phyloP scores from a whole-genome alignment of 2,113 vertebrate genomes.

The Mystacornis crossleyi region DNA sequence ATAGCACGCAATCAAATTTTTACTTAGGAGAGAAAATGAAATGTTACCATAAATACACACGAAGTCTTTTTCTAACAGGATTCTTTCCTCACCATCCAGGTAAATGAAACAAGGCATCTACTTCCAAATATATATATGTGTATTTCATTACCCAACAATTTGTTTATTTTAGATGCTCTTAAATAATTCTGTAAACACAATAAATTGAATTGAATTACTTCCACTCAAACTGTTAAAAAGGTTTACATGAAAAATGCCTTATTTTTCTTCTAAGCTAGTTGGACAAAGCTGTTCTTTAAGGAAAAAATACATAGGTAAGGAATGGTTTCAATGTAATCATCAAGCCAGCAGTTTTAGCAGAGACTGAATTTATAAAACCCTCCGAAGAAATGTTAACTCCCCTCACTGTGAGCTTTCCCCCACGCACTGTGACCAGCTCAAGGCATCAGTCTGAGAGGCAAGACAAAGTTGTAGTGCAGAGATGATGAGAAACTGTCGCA shows the following conservation, averaged over 20 bases:
- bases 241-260: neutral
- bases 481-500: neutral
- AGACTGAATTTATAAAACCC: neutral
- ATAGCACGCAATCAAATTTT: neutral
- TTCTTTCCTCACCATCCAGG: neutral
- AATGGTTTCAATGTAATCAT: neutral
- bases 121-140: neutral
- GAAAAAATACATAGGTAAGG: neutral
- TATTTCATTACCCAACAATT: neutral
- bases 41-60: neutral
- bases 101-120: neutral
- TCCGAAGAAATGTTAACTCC: neutral
- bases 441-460: neutral
- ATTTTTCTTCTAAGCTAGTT: neutral
- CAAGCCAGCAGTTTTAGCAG: neutral
- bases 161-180: neutral
- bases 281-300: neutral
- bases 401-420: neutral
- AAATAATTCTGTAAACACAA: neutral
- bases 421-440: fast-evolving
- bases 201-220: neutral
- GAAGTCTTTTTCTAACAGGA: neutral
- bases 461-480: neutral
- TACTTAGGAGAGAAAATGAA: neutral
- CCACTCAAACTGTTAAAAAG: neutral